Percentiles rank a stretch among this genome's conserved stretches.
Conservation (phyloP, 2,113 vertebrate genomes). For the Tringa solitaria region DNA sequence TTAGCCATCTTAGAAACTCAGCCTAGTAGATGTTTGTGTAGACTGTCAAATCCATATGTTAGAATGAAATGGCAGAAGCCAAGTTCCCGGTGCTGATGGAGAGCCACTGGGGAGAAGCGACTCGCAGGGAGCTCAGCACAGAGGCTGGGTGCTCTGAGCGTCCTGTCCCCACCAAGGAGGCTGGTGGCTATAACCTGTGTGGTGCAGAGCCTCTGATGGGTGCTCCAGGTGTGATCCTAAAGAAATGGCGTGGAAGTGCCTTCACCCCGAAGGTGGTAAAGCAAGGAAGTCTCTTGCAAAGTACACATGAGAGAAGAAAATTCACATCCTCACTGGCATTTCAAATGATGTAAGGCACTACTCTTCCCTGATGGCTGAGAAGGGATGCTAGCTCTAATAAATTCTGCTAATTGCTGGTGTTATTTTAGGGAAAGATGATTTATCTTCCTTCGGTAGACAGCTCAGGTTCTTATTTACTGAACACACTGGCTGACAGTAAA, state of each 20-base stretch:
- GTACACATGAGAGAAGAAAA: background rate
- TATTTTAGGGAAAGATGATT: background rate
- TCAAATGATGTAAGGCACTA: background rate
- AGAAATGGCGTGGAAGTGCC: background rate
- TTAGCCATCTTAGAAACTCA: background rate
- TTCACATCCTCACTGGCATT: background rate
- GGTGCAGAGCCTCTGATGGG: background rate
- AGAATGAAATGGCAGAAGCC: background rate
- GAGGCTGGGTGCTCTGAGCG: background rate
- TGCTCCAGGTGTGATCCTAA: background rate
- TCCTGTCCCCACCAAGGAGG: background rate
- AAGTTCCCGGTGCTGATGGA: background rate
- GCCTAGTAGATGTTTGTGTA: background rate
- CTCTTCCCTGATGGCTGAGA: background rate
- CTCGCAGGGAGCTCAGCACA: background rate
- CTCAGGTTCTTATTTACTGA: background rate
- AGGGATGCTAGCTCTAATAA: background rate
- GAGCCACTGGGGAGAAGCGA: background rate
- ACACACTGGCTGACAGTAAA: background rate
- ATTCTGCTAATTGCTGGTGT: background rate
- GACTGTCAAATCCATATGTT: background rate
- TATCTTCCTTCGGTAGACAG: background rate
- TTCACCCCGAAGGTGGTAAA: background rate
- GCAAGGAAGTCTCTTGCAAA: background rate
- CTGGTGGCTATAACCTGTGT: background rate